These are phyloP conservation scores for Isurus oxyrinchus DNA, from an alignment of 2,113 vertebrate genomes.

Conservation along the genomic window DNA sequence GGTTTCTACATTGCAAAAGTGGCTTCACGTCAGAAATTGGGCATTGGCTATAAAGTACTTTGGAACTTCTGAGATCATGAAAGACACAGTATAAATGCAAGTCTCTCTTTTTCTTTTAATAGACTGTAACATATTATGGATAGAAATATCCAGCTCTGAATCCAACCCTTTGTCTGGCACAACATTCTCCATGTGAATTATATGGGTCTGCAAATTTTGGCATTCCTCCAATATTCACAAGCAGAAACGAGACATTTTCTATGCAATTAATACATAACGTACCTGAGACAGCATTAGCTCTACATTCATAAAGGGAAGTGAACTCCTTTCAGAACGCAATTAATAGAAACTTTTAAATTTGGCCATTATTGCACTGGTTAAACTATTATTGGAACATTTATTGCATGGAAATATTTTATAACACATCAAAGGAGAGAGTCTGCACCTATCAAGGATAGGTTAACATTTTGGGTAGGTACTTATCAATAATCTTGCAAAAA, in stretches of 20 bases:
- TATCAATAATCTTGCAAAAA: not conserved
- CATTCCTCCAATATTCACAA: not conserved
- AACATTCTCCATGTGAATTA: slow-evolving; percentile 2
- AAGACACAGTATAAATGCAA: not conserved
- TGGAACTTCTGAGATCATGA: not conserved
- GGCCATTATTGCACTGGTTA: not conserved
- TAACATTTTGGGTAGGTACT: not conserved
- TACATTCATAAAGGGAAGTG: not conserved
- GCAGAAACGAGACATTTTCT: not conserved
- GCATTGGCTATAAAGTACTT: not conserved
- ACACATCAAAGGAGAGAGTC: not conserved
- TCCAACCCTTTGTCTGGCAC: not conserved
- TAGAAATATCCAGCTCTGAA: not conserved
- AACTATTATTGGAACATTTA: not conserved
- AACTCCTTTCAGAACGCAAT: not conserved
- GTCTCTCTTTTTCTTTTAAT: not conserved
- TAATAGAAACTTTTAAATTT: not conserved
- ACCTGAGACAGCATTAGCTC: not conserved
- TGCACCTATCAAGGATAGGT: not conserved
- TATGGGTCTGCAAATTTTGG: not conserved
- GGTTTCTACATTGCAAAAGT: not conserved
- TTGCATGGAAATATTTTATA: not conserved
- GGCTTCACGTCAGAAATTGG: not conserved
- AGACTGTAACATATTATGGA: not conserved
- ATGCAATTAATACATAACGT: not conserved